These are phyloP conservation scores for Periophthalmus modestus DNA, from an alignment of 2,113 vertebrate genomes.

Conservation along the genomic window DNA sequence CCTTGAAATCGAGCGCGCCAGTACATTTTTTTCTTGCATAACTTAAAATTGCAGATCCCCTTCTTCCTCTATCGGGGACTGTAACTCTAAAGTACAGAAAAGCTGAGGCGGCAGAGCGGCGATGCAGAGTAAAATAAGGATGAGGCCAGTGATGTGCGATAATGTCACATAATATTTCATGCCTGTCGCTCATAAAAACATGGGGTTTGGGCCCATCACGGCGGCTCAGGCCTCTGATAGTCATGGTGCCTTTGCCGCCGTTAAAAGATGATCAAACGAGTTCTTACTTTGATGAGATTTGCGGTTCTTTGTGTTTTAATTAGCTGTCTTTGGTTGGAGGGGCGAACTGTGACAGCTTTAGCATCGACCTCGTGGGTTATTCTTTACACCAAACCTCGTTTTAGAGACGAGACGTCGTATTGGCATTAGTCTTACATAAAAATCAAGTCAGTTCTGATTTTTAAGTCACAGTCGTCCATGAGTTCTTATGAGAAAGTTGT, in stretches of 20 bases:
- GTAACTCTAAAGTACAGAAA: conserved; percentile 6
- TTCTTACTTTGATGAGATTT: conserved; percentile 60
- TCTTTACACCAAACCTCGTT: conserved; percentile 6
- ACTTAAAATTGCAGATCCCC: neutral
- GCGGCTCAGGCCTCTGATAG: conserved; percentile 25
- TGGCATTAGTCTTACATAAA: conserved; percentile 8
- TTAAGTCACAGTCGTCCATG: neutral
- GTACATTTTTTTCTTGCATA: neutral
- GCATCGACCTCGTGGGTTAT: conserved; percentile 6
- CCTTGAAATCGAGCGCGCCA: neutral
- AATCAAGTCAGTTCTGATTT: neutral
- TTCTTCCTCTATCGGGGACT: neutral
- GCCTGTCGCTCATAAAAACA: conserved; percentile 31
- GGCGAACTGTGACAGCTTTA: neutral
- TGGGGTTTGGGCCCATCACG: neutral
- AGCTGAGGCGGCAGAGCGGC: conserved; percentile 9
- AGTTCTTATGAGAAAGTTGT: neutral
- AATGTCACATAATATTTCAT: conserved; percentile 36
- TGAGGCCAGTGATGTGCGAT: conserved; percentile 26
- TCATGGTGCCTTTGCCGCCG: conserved; percentile 35
- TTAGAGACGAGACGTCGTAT: neutral
- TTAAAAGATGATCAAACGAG: conserved; percentile 49
- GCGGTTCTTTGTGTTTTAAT: conserved; percentile 51
- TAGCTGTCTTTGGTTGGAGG: conserved; percentile 28
- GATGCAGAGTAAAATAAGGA: conserved; percentile 5